Evolutionary conservation across 2,888 invertebrate species (phyloP).

Genomic region (Ernsta delagoae): DNA sequence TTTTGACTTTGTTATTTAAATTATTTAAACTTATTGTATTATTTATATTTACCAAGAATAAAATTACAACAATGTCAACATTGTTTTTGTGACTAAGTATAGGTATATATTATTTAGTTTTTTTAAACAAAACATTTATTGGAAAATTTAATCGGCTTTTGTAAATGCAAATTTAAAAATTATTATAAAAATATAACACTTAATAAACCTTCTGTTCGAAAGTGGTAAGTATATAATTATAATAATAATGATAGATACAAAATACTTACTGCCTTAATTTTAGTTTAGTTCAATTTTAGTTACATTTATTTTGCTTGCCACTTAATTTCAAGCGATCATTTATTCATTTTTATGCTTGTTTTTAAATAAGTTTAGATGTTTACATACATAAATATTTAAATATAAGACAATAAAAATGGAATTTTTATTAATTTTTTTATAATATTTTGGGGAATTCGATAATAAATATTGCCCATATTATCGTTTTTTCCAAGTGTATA

Average conservation of each 20-base stretch:
- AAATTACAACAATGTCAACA: neutral
- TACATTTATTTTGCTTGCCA: too few species aligned
- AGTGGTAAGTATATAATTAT: neutral
- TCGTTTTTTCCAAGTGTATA: slow-evolving; percentile 43
- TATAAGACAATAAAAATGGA: slow-evolving; percentile 29
- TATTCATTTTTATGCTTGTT: slow-evolving; percentile 9
- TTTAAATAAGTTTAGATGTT: neutral
- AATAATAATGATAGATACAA: slow-evolving; percentile 7
- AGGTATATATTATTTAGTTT: too few species aligned
- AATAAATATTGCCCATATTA: slow-evolving; percentile 47
- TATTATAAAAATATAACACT: neutral
- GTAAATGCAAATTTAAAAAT: neutral
- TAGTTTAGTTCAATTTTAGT: too few species aligned
- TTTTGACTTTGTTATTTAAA: neutral
- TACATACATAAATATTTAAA: slow-evolving; percentile 1
- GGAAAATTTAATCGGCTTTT: neutral
- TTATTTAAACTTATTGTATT: neutral
- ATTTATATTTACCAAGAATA: neutral
- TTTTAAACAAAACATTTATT: neutral
- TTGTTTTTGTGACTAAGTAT: too few species aligned
- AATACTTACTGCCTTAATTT: slow-evolving; percentile 39
- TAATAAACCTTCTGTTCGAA: neutral
- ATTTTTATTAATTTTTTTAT: slow-evolving; percentile 23
- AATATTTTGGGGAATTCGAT: slow-evolving; percentile 42
- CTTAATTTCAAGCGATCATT: slow-evolving; percentile 11